Conservation (phyloP, 2,113 vertebrate genomes). For the Gymnarchus niloticus region DNA sequence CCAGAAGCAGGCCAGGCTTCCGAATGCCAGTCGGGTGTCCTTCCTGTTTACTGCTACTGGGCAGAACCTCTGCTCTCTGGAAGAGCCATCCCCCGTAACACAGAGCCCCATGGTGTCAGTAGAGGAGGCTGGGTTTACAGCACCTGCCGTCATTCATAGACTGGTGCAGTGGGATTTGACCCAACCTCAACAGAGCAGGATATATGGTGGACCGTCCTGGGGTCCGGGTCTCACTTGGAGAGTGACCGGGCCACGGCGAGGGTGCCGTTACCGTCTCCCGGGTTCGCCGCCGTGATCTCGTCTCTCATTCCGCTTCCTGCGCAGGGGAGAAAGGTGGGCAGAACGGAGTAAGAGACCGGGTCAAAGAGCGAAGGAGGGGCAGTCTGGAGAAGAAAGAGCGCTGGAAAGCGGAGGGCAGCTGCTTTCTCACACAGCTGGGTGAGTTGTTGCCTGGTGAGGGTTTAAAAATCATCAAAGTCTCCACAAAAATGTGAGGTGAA, state of each 20-base stretch:
- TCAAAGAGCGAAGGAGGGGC: conserved; percentile 75
- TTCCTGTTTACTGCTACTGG: not conserved
- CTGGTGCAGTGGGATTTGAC: not conserved
- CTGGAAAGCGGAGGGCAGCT: conserved; percentile 76
- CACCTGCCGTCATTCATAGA: not conserved
- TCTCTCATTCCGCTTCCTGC: conserved; percentile 37
- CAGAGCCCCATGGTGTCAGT: not conserved
- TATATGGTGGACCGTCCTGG: not conserved
- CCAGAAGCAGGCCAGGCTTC: not conserved
- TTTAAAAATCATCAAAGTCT: not conserved
- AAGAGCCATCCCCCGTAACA: not conserved
- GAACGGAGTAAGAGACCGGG: conserved; percentile 76
- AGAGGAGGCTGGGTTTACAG: not conserved
- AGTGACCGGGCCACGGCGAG: too few species aligned
- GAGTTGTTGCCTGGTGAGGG: conserved; percentile 41
- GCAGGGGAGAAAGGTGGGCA: conserved; percentile 81
- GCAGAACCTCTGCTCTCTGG: not conserved
- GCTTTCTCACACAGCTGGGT: conserved; percentile 90
- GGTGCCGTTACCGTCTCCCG: too few species aligned
- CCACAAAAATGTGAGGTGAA: conserved; percentile 32
- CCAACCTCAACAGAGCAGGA: too few species aligned
- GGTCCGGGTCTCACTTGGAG: too few species aligned
- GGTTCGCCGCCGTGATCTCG: too few species aligned
- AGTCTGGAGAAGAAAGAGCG: conserved; percentile 88
- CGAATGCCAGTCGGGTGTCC: not conserved